Percentiles rank a stretch among this genome's conserved stretches.
phyloP scores from a whole-genome alignment of 2,797 vertebrate genomes.

The Austrolebias charrua region DNA sequence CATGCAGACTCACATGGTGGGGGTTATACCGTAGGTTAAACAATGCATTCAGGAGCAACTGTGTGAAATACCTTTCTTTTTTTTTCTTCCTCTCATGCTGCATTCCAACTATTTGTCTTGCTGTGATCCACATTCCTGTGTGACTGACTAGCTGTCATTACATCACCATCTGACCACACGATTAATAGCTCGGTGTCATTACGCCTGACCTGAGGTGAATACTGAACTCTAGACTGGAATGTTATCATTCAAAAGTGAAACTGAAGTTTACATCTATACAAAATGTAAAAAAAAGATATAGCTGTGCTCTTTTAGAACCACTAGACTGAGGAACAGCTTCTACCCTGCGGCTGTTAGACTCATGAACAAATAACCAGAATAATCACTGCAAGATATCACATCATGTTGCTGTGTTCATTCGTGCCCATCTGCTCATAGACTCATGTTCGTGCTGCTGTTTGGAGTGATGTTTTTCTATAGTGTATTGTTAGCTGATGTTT shows the following conservation, averaged over 20 bases:
- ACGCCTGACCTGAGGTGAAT: constrained; percentile 70
- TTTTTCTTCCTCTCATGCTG: constrained; percentile 22
- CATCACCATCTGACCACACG: constrained; percentile 66
- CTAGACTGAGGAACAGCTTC: too few relatives aligned
- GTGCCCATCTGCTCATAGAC: too few relatives aligned
- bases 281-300: not conserved
- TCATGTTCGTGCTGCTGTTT: too few relatives aligned
- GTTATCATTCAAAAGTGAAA: constrained; percentile 42
- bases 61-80: constrained; percentile 41
- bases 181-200: constrained; percentile 72
- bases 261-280: not conserved
- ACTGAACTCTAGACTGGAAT: constrained; percentile 51
- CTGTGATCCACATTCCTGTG: constrained; percentile 66
- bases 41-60: not conserved
- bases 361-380: too few relatives aligned
- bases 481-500: too few relatives aligned
- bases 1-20: too few relatives aligned
- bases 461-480: too few relatives aligned
- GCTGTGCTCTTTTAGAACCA: not conserved
- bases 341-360: too few relatives aligned
- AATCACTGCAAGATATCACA: too few relatives aligned
- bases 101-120: constrained; percentile 62
- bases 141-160: constrained; percentile 70
- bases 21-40: not conserved
- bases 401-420: too few relatives aligned